Evolutionary conservation across 2,888 invertebrate genomes (phyloP).

Genomic region (Dicycla oo): DNA sequence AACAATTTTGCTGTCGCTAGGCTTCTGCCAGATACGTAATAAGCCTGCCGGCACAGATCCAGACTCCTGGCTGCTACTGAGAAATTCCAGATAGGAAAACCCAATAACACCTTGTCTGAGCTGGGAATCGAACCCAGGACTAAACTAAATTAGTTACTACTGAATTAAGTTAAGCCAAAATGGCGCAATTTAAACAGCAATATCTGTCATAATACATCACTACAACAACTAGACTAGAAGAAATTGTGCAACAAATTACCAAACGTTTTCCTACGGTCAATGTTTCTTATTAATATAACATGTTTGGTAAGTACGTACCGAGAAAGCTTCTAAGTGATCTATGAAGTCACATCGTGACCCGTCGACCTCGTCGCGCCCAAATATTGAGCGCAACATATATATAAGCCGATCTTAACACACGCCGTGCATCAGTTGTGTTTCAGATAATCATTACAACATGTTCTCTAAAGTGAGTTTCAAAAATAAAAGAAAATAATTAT

Average conservation of each 20-base stretch:
- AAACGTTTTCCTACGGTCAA: conserved; percentile 43
- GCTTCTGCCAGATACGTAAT: too few species aligned
- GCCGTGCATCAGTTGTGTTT: conserved; percentile 78
- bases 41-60: too few species aligned
- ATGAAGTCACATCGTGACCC: conserved; percentile 76
- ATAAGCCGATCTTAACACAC: conserved; percentile 74
- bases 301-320: conserved; percentile 48
- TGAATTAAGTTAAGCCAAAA: conserved; percentile 4
- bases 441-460: conserved; percentile 77
- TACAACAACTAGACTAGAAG: conserved; percentile 52
- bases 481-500: neutral
- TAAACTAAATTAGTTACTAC: too few species aligned
- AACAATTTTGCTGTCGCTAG: too few species aligned
- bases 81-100: too few species aligned
- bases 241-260: conserved; percentile 56
- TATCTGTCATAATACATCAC: conserved; percentile 50
- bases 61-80: too few species aligned
- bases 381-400: conserved; percentile 78
- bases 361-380: conserved; percentile 83
- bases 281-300: conserved; percentile 52
- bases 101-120: too few species aligned
- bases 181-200: conserved; percentile 30
- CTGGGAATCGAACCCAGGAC: too few species aligned
- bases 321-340: conserved; percentile 65
- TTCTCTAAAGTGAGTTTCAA: conserved; percentile 82